Evolutionary conservation across 2,797 vertebrate species (phyloP).

Genomic region (Coccyzus lansbergi): DNA sequence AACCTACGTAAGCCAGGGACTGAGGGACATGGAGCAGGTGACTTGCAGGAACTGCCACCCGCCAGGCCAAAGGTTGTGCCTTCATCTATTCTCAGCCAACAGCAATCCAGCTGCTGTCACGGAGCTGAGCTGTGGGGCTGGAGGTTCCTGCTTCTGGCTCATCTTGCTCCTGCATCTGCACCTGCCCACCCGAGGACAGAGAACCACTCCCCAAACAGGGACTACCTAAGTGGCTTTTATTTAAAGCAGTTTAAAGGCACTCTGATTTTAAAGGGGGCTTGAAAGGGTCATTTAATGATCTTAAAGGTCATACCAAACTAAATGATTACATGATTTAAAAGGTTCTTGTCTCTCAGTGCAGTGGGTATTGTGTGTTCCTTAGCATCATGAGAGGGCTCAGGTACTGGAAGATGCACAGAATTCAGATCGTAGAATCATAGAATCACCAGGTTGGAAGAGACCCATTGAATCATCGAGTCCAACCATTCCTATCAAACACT

Average conservation of each 20-base stretch:
- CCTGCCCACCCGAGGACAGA: neutral
- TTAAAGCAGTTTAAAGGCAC: neutral
- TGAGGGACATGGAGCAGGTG: neutral
- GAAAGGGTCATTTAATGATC: too few relatives aligned
- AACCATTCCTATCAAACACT: too few relatives aligned
- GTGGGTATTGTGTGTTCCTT: accelerated
- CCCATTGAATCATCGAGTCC: too few relatives aligned
- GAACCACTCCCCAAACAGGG: neutral
- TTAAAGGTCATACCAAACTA: too few relatives aligned
- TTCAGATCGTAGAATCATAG: too few relatives aligned
- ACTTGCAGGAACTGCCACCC: neutral
- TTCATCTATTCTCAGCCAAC: neutral
- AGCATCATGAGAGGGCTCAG: neutral
- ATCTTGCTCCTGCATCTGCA: accelerated
- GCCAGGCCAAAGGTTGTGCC: neutral
- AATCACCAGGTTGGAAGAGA: too few relatives aligned
- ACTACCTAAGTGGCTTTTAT: accelerated
- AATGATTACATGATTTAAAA: neutral
- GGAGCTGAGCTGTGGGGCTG: neutral
- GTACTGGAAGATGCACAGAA: neutral
- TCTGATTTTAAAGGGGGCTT: neutral
- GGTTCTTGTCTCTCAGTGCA: neutral
- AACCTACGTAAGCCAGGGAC: accelerated
- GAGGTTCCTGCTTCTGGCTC: neutral
- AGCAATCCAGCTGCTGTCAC: neutral